Percentiles rank a stretch among this genome's conserved stretches.
Evolutionary conservation across 2,797 vertebrate species (phyloP).

Genomic region (Pitangus sulphuratus): DNA sequence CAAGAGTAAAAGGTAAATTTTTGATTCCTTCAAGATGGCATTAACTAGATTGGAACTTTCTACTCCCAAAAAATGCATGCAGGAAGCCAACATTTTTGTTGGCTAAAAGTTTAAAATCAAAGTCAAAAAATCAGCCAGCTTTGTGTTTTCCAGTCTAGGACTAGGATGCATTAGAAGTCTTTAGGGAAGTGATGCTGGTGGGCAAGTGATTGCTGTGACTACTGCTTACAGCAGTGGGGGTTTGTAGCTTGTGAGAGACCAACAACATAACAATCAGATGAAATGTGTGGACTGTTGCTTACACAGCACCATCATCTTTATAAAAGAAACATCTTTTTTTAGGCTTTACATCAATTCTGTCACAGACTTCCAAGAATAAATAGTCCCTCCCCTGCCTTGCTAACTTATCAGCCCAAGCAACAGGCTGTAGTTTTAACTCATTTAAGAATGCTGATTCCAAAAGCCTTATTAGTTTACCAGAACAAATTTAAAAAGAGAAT

Average conservation of each 20-base stretch:
- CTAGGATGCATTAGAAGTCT: background rate
- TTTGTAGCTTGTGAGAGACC: background rate
- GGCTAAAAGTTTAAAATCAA: background rate
- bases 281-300: conserved; percentile 59
- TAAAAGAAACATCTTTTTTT: conserved; percentile 39
- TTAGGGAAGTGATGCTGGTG: background rate
- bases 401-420: conserved; percentile 30
- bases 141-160: background rate
- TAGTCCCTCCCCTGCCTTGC: conserved; percentile 2
- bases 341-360: conserved; percentile 28
- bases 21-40: background rate
- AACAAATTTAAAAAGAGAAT: background rate
- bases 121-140: background rate
- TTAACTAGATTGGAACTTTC: background rate
- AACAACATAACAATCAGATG: conserved; percentile 41
- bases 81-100: background rate
- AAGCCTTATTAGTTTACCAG: background rate
- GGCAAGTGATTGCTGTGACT: conserved; percentile 19
- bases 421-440: background rate
- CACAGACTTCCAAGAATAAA: conserved; percentile 44
- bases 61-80: accelerated
- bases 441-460: background rate
- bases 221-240: conserved; percentile 17
- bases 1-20: background rate
- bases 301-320: conserved; percentile 41